These are phyloP conservation scores for Parascotia fuliginaria DNA, from an alignment of 2,888 invertebrate species.

Conservation along the genomic window DNA sequence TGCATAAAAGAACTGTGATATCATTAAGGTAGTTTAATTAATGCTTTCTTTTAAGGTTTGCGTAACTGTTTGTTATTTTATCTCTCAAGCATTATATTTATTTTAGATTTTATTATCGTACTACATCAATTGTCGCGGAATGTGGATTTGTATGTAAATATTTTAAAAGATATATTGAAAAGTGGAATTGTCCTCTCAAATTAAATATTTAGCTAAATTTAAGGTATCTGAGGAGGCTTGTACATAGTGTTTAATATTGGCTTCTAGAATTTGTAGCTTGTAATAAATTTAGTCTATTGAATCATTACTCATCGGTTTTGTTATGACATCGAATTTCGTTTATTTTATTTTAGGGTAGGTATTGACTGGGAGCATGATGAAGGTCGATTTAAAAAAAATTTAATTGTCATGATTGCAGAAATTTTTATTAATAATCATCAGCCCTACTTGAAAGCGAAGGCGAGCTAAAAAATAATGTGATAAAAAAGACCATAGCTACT, in stretches of 20 bases:
- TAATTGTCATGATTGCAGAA: too few relatives aligned
- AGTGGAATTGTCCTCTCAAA: slow-evolving; percentile 77
- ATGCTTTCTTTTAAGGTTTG: slow-evolving; percentile 63
- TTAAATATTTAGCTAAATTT: slow-evolving; percentile 48
- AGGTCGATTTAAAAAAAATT: too few relatives aligned
- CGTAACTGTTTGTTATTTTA: slow-evolving; percentile 42
- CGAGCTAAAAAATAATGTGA: too few relatives aligned
- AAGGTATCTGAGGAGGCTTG: slow-evolving; percentile 68
- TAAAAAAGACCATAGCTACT: too few relatives aligned
- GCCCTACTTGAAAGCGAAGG: too few relatives aligned
- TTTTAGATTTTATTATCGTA: slow-evolving; percentile 39
- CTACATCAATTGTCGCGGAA: slow-evolving; percentile 50
- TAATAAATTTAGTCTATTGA: slow-evolving; percentile 44
- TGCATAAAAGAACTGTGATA: slow-evolving; percentile 86
- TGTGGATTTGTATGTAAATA: slow-evolving; percentile 71
- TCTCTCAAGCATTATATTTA: slow-evolving; percentile 35
- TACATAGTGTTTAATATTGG: slow-evolving; percentile 69
- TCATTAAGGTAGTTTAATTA: slow-evolving; percentile 80
- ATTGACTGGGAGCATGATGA: neutral
- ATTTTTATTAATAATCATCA: too few relatives aligned
- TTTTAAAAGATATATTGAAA: slow-evolving; percentile 59
- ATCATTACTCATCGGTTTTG: slow-evolving; percentile 37
- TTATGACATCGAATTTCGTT: slow-evolving; percentile 59
- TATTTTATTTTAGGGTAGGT: slow-evolving; percentile 33
- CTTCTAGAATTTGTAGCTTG: slow-evolving; percentile 48